Evolutionary conservation across 1,140 invertebrate genomes (phyloP).

Genomic region (Potamilus streckersoni): DNA sequence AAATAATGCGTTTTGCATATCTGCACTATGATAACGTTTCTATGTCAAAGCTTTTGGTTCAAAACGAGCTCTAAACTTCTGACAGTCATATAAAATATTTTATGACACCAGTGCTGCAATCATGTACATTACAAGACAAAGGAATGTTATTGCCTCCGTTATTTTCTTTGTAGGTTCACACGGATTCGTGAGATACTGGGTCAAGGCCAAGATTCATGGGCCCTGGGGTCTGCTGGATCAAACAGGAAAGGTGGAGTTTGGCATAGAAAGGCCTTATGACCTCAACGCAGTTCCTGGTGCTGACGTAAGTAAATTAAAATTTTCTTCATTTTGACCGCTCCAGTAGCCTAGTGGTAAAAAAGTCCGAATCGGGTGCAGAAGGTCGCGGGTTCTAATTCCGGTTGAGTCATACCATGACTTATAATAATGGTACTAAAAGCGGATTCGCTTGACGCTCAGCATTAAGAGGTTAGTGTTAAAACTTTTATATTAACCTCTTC

Average conservation of each 20-base stretch:
- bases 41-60: not conserved
- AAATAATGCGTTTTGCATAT: no score
- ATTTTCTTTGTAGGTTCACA: constrained; percentile 6
- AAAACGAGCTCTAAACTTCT: not conserved
- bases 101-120: not conserved
- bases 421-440: not conserved
- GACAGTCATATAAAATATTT: not conserved
- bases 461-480: not conserved
- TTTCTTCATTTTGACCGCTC: not conserved
- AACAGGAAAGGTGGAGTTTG: constrained; percentile 20
- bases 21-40: no score
- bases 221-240: constrained; percentile 23
- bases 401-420: not conserved
- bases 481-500: not conserved
- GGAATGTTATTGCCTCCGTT: not conserved
- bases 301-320: not conserved
- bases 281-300: constrained; percentile 20
- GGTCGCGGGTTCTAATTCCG: not conserved
- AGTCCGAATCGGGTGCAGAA: not conserved
- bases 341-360: not conserved
- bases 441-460: not conserved
- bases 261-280: constrained; percentile 8
- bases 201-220: constrained; percentile 23
- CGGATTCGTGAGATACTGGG: constrained; percentile 25
- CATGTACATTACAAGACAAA: not conserved